phyloP scores from a whole-genome alignment of 1,140 invertebrate genomes.

The Saccostrea glomerata region DNA sequence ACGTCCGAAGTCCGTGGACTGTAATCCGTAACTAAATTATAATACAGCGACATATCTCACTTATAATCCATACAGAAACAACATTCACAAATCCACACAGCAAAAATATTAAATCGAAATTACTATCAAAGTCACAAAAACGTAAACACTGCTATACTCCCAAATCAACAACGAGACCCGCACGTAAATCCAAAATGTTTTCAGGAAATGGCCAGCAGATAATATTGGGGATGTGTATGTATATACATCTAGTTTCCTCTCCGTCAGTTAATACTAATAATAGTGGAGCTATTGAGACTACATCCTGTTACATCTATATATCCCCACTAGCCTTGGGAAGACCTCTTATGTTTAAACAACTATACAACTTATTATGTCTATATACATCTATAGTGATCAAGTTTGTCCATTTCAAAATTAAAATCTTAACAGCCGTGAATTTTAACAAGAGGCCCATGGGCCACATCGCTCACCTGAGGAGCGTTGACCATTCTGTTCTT shows the following conservation, averaged over 20 bases:
- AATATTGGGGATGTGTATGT: not conserved
- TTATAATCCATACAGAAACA: not conserved
- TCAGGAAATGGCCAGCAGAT: slow-evolving; percentile 4
- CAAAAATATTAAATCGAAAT: not conserved
- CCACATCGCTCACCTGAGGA: too few species aligned
- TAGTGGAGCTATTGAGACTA: not conserved
- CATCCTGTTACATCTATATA: not conserved
- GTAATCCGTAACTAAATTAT: slow-evolving; percentile 21
- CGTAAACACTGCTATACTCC: not conserved
- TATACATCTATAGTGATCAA: too few species aligned
- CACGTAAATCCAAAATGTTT: not conserved
- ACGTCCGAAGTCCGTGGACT: slow-evolving; percentile 8
- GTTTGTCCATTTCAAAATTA: too few species aligned
- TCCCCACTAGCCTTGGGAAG: not conserved
- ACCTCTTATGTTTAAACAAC: not conserved
- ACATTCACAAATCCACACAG: not conserved
- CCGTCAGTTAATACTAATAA: not conserved
- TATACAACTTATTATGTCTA: too few species aligned
- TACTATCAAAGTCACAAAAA: not conserved
- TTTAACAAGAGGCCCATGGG: too few species aligned
- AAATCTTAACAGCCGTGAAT: too few species aligned
- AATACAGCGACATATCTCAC: slow-evolving; percentile 19
- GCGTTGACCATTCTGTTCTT: too few species aligned
- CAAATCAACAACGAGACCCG: not conserved
- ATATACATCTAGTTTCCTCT: not conserved